Evolutionary conservation across 2,888 invertebrate species (phyloP), one percentile per base, ranked within the genome.

Genomic region (Meteorus cinctellus): DNA sequence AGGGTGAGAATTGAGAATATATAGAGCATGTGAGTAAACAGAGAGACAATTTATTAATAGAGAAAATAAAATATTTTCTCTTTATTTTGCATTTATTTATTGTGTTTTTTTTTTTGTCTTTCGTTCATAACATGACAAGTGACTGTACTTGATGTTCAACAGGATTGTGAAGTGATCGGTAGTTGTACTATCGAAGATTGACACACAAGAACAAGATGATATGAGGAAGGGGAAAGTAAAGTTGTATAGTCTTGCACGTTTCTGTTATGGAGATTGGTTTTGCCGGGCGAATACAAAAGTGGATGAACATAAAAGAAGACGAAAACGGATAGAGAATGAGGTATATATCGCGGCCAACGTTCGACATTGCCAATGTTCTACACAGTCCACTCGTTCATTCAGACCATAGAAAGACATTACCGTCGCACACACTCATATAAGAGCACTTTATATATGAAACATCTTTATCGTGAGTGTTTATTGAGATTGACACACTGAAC

Each of bases 191-290:
- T 45, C 36, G 76, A 72, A 72, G 76, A 76, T 76, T 76, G 76
- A 76, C 76, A 69, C 67, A 41, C 55, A 55, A 55, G 55, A 55
- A 72, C 48, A 81, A 78, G 81, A 78, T 80, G 77, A 82, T 82
- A 55, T 55, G 55, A 55, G n/a, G 8, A 8, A 3, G 55, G 19
- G 19, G 19, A 19, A 8, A 6, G 24, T 24, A 55, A 24, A 55
- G 55, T n/a, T 55, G n/a, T 55, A 55, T 55, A 55, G 81, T 77
- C 76, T 76, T 78, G 79, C 74, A 80, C 77, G 79, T 79, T 79
- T 79, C 78, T 81, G 77, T 82, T 82, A 82, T 82, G 82, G 82
- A 82, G 81, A 82, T 82, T 80, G 81, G 74, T 77, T 82, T 77
- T 78, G 81, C 75, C 79, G 78, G 74, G 70, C 73, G 82, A 82